These are phyloP conservation scores for Actinernus sp. DNA, from an alignment of 92 coral and sea anemone species.

Conservation along the genomic window DNA sequence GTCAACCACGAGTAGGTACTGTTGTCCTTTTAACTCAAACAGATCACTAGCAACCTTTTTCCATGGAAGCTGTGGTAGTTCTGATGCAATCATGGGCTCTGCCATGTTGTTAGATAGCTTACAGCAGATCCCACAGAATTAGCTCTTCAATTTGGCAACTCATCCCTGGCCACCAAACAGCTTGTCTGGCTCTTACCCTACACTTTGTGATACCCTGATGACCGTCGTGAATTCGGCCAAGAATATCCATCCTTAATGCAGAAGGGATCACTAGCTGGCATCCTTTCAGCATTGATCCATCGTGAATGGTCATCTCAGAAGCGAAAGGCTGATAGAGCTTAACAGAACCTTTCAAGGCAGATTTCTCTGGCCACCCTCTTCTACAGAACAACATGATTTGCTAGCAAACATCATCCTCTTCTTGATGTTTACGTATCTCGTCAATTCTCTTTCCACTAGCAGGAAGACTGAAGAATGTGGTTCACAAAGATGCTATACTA, in stretches of 20 bases:
- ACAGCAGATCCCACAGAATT: conserved; percentile 22
- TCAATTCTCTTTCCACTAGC: conserved; percentile 47
- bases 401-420: conserved; percentile 31
- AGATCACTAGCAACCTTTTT: conserved; percentile 31
- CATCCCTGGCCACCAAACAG: conserved; percentile 46
- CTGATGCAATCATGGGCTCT: conserved; percentile 39
- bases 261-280: conserved; percentile 44
- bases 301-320: conserved; percentile 47
- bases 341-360: conserved; percentile 21
- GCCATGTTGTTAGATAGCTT: conserved; percentile 3
- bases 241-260: conserved; percentile 13
- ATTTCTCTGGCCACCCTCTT: conserved; percentile 55
- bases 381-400: conserved; percentile 18
- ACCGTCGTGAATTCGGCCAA: conserved; percentile 28
- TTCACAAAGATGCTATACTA: too few relatives aligned
- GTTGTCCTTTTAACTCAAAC: conserved; percentile 21
- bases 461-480: conserved; percentile 6
- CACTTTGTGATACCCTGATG: conserved; percentile 45
- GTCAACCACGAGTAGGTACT: conserved; percentile 34
- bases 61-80: conserved; percentile 26
- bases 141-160: conserved; percentile 15
- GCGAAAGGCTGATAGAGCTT: conserved; percentile 45
- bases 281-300: conserved; percentile 60
- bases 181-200: conserved; percentile 8
- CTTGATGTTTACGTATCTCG: conserved; percentile 31